Base-by-base conservation (phyloP, 1,140 invertebrate species). In the Ceratitis capitata region DNA sequence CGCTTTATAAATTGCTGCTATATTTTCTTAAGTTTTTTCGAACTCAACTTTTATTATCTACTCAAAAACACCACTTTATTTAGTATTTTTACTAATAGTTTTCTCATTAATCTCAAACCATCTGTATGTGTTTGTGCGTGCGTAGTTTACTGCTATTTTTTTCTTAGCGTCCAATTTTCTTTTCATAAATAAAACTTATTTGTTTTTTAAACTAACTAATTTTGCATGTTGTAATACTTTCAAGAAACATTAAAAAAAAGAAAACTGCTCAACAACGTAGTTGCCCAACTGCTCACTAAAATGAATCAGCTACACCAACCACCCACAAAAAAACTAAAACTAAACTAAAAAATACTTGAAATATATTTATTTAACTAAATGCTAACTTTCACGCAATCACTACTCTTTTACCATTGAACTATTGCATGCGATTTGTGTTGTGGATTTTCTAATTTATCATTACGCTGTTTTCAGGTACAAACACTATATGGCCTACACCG, bases 401-500 rank as follows among this genome's bases (percentile, higher is more conserved):
- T 56, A 47, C 51, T 83, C 51, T 26, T 83, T 78, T 45, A 78
- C 1, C n/a, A 14, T 23, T 45, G 32, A 5, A 78, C 42, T 45
- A 64, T 78, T 26, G 35, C 47, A 53, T 53, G 42, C 29, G 16
- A 53, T 53, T 32, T n/a, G 3, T 19, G 16, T 9, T 53, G 5
- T 32, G 29, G 35, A 29, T 6, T 32, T 53, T 35, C 47, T 69
- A 51, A 69, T 85, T 61, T 58, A 56, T 84, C 56, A 19, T 53
- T 39, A 39, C n/a, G n/a, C 26, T n/a, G 29, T 23, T 85, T 7
- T 1, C 29, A 87, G 90, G 90, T 87, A 89, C 88, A 51, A 91
- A 91, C 83, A 91, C 89, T 84, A 91, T 88, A 39, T 91, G 90
- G 90, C 90, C 89, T 7, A 89, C 91, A 84, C 91, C 89, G 49